Conservation (phyloP, 2,113 vertebrate species). For the Campylomormyrus tamandua region DNA sequence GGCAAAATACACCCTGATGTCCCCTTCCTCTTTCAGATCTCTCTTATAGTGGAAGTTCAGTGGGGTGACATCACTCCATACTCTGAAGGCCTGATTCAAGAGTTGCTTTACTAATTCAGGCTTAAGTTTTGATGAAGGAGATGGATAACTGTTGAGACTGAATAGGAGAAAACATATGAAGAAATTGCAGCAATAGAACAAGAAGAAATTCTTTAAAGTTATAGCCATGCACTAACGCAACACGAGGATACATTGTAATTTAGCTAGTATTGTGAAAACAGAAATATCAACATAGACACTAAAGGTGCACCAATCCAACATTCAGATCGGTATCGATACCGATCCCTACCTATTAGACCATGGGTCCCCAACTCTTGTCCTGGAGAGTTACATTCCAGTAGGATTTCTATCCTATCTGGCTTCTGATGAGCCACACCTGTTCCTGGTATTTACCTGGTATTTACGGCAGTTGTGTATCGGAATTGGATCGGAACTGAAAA, state of each 20-base stretch:
- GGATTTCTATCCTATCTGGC: neutral
- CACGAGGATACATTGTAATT: neutral
- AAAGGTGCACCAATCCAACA: neutral
- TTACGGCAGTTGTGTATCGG: neutral
- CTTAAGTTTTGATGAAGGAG: conserved; percentile 9
- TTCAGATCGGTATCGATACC: neutral
- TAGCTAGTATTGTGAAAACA: neutral
- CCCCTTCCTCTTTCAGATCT: conserved; percentile 28
- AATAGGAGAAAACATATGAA: neutral
- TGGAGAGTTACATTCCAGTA: neutral
- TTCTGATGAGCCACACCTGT: neutral
- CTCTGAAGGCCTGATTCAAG: conserved; percentile 50
- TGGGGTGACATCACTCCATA: conserved; percentile 56
- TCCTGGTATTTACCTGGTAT: neutral
- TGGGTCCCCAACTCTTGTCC: neutral
- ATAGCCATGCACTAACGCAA: neutral
- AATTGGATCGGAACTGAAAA: neutral
- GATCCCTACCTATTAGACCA: neutral
- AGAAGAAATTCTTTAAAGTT: neutral
- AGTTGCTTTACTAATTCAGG: conserved; percentile 16
- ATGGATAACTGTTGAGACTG: conserved; percentile 55
- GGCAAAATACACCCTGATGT: conserved; percentile 70
- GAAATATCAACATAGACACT: neutral
- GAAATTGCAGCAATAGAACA: neutral
- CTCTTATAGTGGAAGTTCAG: conserved; percentile 20